Evolutionary conservation across 1,140 invertebrate genomes (phyloP).

Genomic region (Venustaconcha ellipsiformis): DNA sequence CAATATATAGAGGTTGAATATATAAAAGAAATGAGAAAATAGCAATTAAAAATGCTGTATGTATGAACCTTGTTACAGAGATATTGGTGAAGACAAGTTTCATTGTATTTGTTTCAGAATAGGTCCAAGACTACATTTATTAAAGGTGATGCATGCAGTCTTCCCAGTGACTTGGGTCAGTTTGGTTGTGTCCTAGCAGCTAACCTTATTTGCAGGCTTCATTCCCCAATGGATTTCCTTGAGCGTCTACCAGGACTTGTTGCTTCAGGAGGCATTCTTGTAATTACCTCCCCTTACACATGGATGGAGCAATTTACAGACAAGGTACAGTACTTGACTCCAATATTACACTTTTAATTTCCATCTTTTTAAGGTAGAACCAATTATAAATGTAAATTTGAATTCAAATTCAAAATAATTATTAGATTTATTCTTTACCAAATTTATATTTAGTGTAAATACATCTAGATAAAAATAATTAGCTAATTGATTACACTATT

Average conservation of each 20-base stretch:
- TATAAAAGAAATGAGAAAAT: no score
- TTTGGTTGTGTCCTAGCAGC: constrained; percentile 68
- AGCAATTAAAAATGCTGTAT: no score
- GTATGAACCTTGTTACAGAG: no score
- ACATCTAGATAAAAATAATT: neutral
- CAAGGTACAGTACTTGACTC: constrained; percentile 59
- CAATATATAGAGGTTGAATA: no score
- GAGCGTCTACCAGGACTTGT: constrained; percentile 53
- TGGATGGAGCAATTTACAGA: constrained; percentile 65
- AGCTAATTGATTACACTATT: no score
- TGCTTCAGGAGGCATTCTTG: constrained; percentile 60
- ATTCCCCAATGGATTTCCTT: constrained; percentile 62
- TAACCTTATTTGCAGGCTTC: constrained; percentile 67
- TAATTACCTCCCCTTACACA: constrained; percentile 67
- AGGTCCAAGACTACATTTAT: constrained; percentile 49
- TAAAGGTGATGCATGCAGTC: constrained; percentile 67
- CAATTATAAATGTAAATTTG: neutral
- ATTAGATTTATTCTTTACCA: neutral
- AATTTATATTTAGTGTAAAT: neutral
- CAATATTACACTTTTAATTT: neutral
- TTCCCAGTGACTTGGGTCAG: constrained; percentile 58
- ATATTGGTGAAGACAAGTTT: no score
- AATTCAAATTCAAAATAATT: neutral
- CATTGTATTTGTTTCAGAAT: constrained; percentile 41
- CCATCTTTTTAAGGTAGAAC: neutral